These are phyloP conservation scores for Herminia tarsipennalis DNA, from an alignment of 2,888 invertebrate species.

Conservation along the genomic window DNA sequence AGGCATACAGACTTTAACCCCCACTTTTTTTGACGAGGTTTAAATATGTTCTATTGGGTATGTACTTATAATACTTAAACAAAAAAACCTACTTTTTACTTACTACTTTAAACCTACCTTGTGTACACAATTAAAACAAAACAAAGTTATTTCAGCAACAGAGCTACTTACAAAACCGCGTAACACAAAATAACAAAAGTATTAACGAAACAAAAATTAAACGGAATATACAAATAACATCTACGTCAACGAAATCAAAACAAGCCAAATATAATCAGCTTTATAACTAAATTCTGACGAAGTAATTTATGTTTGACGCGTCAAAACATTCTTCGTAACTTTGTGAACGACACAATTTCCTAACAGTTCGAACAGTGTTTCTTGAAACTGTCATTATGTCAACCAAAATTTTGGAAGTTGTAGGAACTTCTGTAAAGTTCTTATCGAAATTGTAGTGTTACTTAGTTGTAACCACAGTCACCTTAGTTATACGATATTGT, in stretches of 20 bases:
- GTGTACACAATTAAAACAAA: neutral
- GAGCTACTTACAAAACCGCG: neutral
- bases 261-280: conserved; percentile 34
- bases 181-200: neutral
- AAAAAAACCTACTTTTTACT: too few species aligned
- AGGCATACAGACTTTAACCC: too few species aligned
- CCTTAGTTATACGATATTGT: too few species aligned
- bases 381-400: conserved; percentile 7
- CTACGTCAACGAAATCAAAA: conserved; percentile 12
- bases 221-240: conserved; percentile 19
- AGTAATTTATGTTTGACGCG: conserved; percentile 37
- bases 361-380: neutral
- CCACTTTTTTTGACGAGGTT: too few species aligned
- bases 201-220: neutral
- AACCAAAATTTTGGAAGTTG: conserved; percentile 3
- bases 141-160: neutral
- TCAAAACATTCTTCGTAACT: conserved; percentile 35
- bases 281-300: conserved; percentile 36
- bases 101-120: too few species aligned
- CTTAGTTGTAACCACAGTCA: neutral
- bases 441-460: conserved; percentile 9
- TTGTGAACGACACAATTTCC: conserved; percentile 28
- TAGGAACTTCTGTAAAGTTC: conserved; percentile 3
- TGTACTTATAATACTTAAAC: too few species aligned
- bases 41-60: too few species aligned